phyloP scores from a whole-genome alignment of 2,888 invertebrate species.

The Hydrotaea diabolus region DNA sequence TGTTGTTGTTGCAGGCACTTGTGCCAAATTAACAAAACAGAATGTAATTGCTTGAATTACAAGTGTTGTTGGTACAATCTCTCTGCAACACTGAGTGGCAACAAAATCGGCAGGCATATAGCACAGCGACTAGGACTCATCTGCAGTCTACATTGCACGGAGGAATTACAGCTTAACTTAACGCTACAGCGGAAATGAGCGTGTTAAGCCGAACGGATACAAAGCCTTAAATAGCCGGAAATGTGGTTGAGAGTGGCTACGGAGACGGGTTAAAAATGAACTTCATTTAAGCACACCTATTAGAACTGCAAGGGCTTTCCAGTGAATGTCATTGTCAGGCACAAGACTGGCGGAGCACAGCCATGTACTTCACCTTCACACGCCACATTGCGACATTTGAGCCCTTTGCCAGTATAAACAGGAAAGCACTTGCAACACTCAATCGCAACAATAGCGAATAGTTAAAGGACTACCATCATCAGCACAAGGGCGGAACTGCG shows the following conservation, averaged over 20 bases:
- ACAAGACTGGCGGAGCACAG: neutral
- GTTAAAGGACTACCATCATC: no score
- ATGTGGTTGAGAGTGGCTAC: constrained; percentile 67
- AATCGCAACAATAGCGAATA: no score
- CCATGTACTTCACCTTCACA: no score
- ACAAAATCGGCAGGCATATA: no score
- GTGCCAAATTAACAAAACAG: constrained; percentile 12
- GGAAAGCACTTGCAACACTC: no score
- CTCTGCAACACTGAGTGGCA: no score
- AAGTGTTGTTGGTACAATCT: neutral
- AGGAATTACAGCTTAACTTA: constrained; percentile 32
- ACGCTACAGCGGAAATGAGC: constrained; percentile 57
- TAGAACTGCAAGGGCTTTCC: constrained; percentile 46
- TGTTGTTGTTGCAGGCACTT: neutral
- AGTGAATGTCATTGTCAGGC: constrained; percentile 58
- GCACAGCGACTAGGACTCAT: no score
- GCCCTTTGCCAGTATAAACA: no score
- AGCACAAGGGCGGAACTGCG: no score
- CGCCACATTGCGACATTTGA: no score
- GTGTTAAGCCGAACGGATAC: constrained; percentile 68
- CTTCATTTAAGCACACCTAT: constrained; percentile 6
- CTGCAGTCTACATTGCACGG: neutral
- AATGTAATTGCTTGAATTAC: constrained; percentile 25
- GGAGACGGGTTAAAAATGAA: constrained; percentile 34
- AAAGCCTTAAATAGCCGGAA: constrained; percentile 69